phyloP scores from a whole-genome alignment of 2,797 vertebrate genomes.

The Girardinus metallicus region DNA sequence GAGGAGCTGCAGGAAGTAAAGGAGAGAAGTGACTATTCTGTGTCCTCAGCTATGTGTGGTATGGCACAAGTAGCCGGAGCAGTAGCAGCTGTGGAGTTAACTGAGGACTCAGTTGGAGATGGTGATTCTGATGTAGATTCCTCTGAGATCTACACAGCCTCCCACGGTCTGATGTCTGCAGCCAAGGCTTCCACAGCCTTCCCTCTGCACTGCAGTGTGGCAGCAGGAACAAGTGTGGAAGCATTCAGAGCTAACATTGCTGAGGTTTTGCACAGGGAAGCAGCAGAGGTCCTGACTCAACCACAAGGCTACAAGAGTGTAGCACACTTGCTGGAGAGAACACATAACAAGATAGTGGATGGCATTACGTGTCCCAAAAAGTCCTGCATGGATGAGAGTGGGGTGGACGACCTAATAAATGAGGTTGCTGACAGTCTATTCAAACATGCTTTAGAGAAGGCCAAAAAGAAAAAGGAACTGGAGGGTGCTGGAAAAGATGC shows the following conservation, averaged over 20 bases:
- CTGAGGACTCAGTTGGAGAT: constrained; percentile 64
- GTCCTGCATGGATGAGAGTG: constrained; percentile 76
- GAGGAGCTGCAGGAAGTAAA: constrained; percentile 64
- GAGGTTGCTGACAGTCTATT: constrained; percentile 89
- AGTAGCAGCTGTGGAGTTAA: constrained; percentile 88
- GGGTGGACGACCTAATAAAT: constrained; percentile 86
- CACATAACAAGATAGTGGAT: constrained; percentile 87
- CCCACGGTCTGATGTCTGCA: constrained; percentile 82
- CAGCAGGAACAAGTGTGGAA: constrained; percentile 83
- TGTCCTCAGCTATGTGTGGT: constrained; percentile 90
- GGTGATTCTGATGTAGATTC: constrained; percentile 67
- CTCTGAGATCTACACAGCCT: constrained; percentile 73
- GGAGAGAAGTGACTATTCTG: constrained; percentile 80
- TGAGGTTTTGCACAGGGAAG: constrained; percentile 88
- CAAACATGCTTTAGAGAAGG: constrained; percentile 89
- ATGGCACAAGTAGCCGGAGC: constrained; percentile 93
- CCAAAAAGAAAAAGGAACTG: constrained; percentile 81
- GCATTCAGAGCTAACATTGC: constrained; percentile 87
- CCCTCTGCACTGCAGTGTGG: constrained; percentile 83
- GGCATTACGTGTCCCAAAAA: constrained; percentile 83
- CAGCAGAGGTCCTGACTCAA: constrained; percentile 84
- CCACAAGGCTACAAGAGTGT: constrained; percentile 84
- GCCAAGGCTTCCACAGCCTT: constrained; percentile 84
- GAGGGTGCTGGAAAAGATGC: constrained; percentile 71
- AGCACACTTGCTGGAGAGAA: constrained; percentile 87